Evolutionary conservation across 2,113 vertebrate genomes (phyloP).

Genomic region (Vulpes ferrilata): DNA sequence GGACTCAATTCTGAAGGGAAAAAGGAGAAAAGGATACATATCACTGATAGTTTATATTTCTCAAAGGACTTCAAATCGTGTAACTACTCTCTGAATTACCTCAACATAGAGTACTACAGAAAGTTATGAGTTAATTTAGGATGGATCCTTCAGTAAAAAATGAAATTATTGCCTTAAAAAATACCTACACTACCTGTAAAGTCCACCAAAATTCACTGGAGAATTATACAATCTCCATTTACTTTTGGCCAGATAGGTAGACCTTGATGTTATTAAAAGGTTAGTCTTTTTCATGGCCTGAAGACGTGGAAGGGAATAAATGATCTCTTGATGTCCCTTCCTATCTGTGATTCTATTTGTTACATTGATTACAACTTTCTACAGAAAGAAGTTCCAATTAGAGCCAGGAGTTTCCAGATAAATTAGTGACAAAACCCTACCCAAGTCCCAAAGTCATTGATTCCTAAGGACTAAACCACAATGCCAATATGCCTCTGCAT

Average conservation of each 20-base stretch:
- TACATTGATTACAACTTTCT: conserved; percentile 54
- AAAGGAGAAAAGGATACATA: neutral
- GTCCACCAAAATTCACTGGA: neutral
- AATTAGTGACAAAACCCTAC: neutral
- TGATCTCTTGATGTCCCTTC: neutral
- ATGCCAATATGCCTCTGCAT: neutral
- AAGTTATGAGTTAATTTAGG: conserved; percentile 29
- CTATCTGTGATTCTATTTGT: conserved; percentile 39
- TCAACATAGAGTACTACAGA: neutral
- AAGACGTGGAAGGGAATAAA: neutral
- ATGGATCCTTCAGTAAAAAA: neutral
- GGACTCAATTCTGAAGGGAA: neutral
- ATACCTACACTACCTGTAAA: neutral
- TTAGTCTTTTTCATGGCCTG: neutral
- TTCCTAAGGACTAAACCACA: neutral
- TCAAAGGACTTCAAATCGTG: neutral
- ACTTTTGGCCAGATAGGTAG: neutral
- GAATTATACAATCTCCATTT: neutral
- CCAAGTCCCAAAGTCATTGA: neutral
- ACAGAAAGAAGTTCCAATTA: conserved; percentile 24
- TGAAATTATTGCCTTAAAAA: neutral
- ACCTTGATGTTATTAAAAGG: neutral
- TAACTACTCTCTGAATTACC: neutral
- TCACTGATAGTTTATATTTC: neutral
- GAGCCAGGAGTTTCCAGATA: neutral